Conservation (phyloP, 2,797 vertebrate genomes). For the Oreochromis grahami region DNA sequence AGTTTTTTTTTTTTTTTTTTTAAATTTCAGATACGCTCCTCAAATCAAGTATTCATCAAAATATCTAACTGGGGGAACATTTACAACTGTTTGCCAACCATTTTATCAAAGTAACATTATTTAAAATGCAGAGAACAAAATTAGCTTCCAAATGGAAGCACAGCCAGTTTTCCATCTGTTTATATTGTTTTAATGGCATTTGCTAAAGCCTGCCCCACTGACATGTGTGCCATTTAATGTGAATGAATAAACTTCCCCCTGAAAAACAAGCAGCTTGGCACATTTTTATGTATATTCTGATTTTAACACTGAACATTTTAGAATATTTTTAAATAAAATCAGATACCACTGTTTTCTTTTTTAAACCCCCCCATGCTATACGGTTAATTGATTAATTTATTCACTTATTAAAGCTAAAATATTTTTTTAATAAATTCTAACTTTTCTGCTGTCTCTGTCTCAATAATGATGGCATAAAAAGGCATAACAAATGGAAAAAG, state of each 20-base stretch:
- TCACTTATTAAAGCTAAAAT: background rate
- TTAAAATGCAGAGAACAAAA: background rate
- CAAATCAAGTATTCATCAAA: background rate
- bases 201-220: constrained; percentile 13
- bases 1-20: background rate
- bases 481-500: background rate
- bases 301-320: background rate
- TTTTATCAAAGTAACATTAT: background rate
- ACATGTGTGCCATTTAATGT: constrained; percentile 15
- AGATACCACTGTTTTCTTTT: background rate
- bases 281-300: background rate
- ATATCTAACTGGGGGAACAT: background rate
- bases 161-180: constrained; percentile 10
- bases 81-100: background rate
- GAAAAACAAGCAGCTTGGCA: constrained; percentile 16
- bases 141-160: background rate
- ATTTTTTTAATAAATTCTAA: background rate
- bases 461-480: background rate
- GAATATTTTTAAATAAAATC: background rate
- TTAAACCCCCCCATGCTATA: background rate
- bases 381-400: background rate
- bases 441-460: background rate
- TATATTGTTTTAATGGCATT: constrained; percentile 12
- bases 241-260: background rate
- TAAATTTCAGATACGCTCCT: background rate